phyloP scores from a whole-genome alignment of 1,140 invertebrate genomes.

The Chrysomallon squamiferum region DNA sequence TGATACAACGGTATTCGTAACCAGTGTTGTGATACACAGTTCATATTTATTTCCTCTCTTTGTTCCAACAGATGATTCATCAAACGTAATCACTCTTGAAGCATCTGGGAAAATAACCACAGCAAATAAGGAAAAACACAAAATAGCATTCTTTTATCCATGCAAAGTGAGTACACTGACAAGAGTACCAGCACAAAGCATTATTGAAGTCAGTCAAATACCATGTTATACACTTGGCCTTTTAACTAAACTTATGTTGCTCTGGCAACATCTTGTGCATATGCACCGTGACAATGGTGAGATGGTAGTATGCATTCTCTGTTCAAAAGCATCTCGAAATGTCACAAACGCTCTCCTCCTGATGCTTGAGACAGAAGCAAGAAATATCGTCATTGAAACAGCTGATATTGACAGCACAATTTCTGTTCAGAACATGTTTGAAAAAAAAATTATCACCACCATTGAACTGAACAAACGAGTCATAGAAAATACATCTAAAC shows the following conservation, averaged over 20 bases:
- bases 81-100: slow-evolving; percentile 4
- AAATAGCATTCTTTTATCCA: slow-evolving; percentile 6
- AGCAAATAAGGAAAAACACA: background rate
- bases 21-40: too few species aligned
- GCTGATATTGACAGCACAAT: too few species aligned
- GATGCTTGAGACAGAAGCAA: background rate
- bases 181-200: background rate
- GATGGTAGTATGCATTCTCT: background rate
- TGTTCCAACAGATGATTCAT: too few species aligned
- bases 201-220: background rate
- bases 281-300: background rate
- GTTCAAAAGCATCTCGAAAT: background rate
- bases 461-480: background rate
- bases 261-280: background rate
- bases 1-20: too few species aligned
- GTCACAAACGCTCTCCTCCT: background rate
- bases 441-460: background rate
- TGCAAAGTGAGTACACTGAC: background rate
- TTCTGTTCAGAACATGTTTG: background rate
- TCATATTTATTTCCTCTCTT: too few species aligned
- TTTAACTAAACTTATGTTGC: background rate
- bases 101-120: background rate
- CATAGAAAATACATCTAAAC: background rate
- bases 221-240: slow-evolving; percentile 11
- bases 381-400: background rate